Evolutionary conservation across 2,113 vertebrate genomes (phyloP).

Genomic region (Cichladusa arquata): DNA sequence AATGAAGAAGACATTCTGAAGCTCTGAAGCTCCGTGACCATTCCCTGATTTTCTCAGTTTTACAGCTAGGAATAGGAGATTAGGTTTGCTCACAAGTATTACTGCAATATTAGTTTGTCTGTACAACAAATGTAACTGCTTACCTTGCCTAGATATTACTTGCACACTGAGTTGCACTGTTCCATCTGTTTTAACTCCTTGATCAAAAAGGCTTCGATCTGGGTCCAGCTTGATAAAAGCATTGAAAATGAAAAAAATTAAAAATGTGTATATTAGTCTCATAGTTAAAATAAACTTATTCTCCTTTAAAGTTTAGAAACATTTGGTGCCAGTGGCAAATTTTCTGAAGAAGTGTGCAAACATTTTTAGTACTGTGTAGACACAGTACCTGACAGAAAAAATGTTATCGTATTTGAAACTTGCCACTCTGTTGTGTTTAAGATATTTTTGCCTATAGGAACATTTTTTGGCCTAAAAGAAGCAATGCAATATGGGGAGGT

Average conservation of each 20-base stretch:
- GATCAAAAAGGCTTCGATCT: conserved; percentile 96
- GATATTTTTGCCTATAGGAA: neutral
- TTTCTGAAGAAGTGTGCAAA: neutral
- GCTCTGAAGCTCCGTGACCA: neutral
- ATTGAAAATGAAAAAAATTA: neutral
- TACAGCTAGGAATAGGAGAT: neutral
- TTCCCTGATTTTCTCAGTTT: neutral
- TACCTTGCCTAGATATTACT: conserved; percentile 95
- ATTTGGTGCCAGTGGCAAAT: neutral
- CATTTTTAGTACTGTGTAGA: neutral
- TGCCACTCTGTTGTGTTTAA: neutral
- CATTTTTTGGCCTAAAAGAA: neutral
- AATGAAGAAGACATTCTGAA: neutral
- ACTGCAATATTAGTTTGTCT: neutral
- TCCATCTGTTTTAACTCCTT: conserved; percentile 98
- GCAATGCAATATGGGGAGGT: neutral
- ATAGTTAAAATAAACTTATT: neutral
- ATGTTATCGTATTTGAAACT: neutral
- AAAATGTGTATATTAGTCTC: neutral
- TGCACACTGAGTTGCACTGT: conserved; percentile 97
- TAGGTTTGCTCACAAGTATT: neutral
- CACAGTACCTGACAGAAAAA: neutral
- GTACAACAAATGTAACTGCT: neutral
- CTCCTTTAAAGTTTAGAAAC: neutral
- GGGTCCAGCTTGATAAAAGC: conserved; percentile 84